Evolutionary conservation across 2,113 vertebrate species (phyloP).

Genomic region (Sander vitreus): DNA sequence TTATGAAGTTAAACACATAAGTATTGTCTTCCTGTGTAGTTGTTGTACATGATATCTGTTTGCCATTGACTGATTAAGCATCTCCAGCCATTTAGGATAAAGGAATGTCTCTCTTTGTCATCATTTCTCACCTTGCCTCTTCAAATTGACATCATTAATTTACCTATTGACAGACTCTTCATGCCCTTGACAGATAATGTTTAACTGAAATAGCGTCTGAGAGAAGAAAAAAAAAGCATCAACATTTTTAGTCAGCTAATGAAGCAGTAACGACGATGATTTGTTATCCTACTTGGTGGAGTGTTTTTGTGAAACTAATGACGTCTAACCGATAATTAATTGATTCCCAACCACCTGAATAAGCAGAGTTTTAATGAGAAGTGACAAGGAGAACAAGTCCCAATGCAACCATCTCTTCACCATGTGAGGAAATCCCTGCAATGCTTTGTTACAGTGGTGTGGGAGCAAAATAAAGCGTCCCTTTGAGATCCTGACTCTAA

Average conservation of each 20-base stretch:
- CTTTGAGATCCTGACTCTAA: background rate
- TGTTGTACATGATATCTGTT: background rate
- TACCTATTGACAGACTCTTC: constrained; percentile 61
- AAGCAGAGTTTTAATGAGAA: constrained; percentile 90
- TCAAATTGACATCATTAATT: constrained; percentile 73
- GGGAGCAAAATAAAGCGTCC: constrained; percentile 1
- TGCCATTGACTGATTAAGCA: constrained; percentile 32
- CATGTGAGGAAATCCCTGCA: constrained; percentile 74
- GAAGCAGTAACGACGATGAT: constrained; percentile 87
- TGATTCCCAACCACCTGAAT: constrained; percentile 90
- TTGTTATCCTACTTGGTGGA: constrained; percentile 86
- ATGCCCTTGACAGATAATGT: constrained; percentile 49
- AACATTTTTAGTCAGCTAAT: constrained; percentile 83
- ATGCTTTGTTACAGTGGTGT: background rate
- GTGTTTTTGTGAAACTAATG: constrained; percentile 88
- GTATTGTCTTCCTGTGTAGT: background rate
- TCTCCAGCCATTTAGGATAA: constrained; percentile 26
- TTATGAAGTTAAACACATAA: background rate
- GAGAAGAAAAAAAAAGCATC: constrained; percentile 27
- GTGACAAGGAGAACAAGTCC: constrained; percentile 85
- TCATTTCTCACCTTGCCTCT: constrained; percentile 51
- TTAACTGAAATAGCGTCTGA: constrained; percentile 51
- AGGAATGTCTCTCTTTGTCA: constrained; percentile 41
- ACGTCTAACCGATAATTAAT: constrained; percentile 88
- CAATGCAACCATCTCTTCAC: constrained; percentile 80